These are phyloP conservation scores for Eueides isabella DNA, from an alignment of 1,140 invertebrate species.

Conservation along the genomic window DNA sequence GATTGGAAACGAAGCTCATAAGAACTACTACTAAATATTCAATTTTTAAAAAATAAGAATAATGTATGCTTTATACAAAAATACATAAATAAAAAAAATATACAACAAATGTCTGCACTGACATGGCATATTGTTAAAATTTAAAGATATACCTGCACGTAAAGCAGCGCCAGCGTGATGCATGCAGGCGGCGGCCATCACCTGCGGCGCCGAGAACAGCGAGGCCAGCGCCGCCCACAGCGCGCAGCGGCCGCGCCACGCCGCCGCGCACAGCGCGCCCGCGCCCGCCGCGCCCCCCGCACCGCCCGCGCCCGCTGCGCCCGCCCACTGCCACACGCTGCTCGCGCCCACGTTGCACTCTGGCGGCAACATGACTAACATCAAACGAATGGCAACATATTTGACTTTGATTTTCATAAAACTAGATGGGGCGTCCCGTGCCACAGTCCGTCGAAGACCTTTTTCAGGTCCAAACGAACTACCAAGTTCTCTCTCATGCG, in stretches of 20 bases:
- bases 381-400: too few relatives aligned
- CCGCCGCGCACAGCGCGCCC: conserved; percentile 49
- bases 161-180: conserved; percentile 48
- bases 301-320: conserved; percentile 35
- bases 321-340: conserved; percentile 55
- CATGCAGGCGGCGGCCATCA: conserved; percentile 39
- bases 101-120: too few relatives aligned
- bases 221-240: conserved; percentile 50
- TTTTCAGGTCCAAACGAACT: too few relatives aligned
- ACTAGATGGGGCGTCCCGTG: too few relatives aligned
- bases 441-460: too few relatives aligned
- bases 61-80: too few relatives aligned
- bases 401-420: too few relatives aligned
- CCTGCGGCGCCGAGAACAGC: conserved; percentile 45
- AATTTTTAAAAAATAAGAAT: too few relatives aligned
- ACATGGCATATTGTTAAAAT: too few relatives aligned
- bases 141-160: conserved; percentile 43
- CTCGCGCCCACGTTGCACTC: conserved; percentile 55
- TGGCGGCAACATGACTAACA: conserved; percentile 18
- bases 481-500: too few relatives aligned
- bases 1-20: too few relatives aligned
- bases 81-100: background rate
- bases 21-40: too few relatives aligned
- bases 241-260: conserved; percentile 56
- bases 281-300: conserved; percentile 41